A percentile compares a stretch with the other conserved stretches of the same genome.
Evolutionary conservation across 2,113 vertebrate genomes (phyloP).

Genomic region (human): GRCh38 chrX:20537001-20537500

Average conservation of each 20-base stretch:
- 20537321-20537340: not conserved
- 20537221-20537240: constrained; percentile 2
- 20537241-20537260: not conserved
- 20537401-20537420: constrained; percentile 13
- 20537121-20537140: constrained; percentile 9
- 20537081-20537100: constrained; percentile 36
- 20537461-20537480: constrained; percentile 18
- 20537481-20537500: not conserved
- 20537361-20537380: constrained; percentile 24
- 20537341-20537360: constrained; percentile 29
- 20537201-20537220: not conserved
- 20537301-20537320: not conserved
- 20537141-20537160: constrained; percentile 30
- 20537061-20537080: constrained; percentile 3
- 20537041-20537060: not conserved
- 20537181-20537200: not conserved
- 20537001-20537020: constrained; percentile 15
- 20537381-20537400: not conserved
- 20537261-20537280: not conserved
- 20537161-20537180: not conserved
- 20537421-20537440: constrained; percentile 21
- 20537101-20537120: not conserved
- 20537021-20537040: not conserved
- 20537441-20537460: not conserved
- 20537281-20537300: not conserved